A percentile compares a stretch with the other conserved stretches of the same genome.
phyloP scores from a whole-genome alignment of 2,888 invertebrate genomes.

The Cosmopolites sordidus region DNA sequence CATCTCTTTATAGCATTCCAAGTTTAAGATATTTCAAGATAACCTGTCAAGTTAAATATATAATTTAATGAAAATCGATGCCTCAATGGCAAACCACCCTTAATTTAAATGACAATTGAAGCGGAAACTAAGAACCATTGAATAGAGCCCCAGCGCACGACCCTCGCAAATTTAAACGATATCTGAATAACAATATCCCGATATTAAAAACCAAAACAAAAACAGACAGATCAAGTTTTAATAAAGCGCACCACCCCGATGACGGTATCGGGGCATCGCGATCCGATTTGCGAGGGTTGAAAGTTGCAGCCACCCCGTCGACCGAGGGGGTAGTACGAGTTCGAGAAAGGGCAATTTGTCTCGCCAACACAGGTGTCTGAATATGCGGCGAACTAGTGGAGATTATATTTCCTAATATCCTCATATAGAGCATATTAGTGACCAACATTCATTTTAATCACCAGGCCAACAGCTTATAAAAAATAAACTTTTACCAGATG shows the following conservation, averaged over 20 bases:
- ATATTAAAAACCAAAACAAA: constrained; percentile 25
- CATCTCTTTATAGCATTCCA: no score
- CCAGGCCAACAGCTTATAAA: no score
- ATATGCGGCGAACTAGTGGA: not conserved
- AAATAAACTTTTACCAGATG: no score
- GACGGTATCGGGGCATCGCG: not conserved
- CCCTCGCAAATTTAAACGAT: constrained; percentile 25
- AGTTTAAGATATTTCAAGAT: no score
- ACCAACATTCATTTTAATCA: no score
- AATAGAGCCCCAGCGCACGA: not conserved
- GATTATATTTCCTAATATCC: no score
- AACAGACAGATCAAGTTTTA: constrained; percentile 15
- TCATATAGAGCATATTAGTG: no score
- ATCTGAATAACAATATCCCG: constrained; percentile 20
- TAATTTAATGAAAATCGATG: not conserved
- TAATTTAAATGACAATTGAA: constrained; percentile 12
- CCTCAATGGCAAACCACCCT: not conserved
- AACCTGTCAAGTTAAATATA: no score
- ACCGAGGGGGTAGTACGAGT: constrained; percentile 9
- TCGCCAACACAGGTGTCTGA: constrained; percentile 23
- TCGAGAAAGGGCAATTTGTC: constrained; percentile 19
- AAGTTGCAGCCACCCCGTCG: constrained; percentile 15
- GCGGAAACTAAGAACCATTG: not conserved
- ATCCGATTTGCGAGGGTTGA: constrained; percentile 1
- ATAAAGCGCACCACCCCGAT: constrained; percentile 10